Conservation (phyloP, 92 coral and sea anemone species). For the Zoanthus sociatus region DNA sequence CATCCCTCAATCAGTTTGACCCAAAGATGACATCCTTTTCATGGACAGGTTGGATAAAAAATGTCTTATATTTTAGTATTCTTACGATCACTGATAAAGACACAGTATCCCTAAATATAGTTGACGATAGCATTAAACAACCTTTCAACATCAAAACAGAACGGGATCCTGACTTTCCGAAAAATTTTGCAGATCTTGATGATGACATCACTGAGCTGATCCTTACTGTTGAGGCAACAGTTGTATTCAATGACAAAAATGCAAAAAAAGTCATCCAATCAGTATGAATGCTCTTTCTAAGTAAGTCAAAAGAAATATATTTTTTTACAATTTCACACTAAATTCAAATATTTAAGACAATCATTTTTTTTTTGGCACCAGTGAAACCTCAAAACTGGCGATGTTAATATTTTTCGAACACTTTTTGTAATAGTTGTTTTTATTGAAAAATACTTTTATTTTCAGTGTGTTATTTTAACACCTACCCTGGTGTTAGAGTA, state of each 20-base stretch:
- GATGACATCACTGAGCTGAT: slow-evolving; percentile 50
- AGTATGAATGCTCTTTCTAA: too few relatives aligned
- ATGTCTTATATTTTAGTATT: neutral
- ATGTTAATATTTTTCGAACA: too few relatives aligned
- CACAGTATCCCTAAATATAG: slow-evolving; percentile 37
- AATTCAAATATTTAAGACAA: too few relatives aligned
- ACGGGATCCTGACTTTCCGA: slow-evolving; percentile 35
- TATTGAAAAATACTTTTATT: too few relatives aligned
- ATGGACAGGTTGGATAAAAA: slow-evolving; percentile 48
- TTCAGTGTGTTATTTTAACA: too few relatives aligned
- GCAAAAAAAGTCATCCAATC: slow-evolving; percentile 16
- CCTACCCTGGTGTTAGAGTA: neutral
- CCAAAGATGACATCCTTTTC: slow-evolving; percentile 63
- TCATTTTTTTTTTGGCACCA: too few relatives aligned
- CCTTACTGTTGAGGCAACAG: slow-evolving; percentile 58
- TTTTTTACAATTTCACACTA: too few relatives aligned
- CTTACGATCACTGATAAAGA: slow-evolving; percentile 34
- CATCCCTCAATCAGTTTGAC: slow-evolving; percentile 64
- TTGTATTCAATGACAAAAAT: slow-evolving; percentile 48
- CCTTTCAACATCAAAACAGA: slow-evolving; percentile 41
- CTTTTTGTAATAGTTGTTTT: too few relatives aligned
- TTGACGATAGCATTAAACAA: slow-evolving; percentile 31
- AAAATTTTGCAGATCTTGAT: slow-evolving; percentile 42
- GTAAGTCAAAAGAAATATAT: too few relatives aligned
- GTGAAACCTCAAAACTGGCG: too few relatives aligned